Evolutionary conservation across 2,113 vertebrate genomes (phyloP), one percentile per base, ranked within the genome.

Genomic region (Halichoeres trimaculatus): DNA sequence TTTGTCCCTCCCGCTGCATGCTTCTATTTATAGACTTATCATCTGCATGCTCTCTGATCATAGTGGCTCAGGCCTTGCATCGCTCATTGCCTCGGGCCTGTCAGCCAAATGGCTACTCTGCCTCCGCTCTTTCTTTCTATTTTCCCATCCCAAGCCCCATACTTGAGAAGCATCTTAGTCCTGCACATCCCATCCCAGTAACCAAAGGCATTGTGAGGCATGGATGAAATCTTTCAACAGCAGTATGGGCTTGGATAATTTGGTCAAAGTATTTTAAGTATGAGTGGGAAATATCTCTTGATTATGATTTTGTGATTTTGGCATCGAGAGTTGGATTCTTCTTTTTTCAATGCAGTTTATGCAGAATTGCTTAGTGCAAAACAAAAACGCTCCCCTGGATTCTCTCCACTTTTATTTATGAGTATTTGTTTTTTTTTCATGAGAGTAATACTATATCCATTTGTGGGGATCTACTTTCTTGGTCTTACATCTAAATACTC

Each of bases 11-110:
- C 74, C 47, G 51, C 84, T 85, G 78, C 76, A 79, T 55, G 58
- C 41, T 60, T 78, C 90, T 91, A 91, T 91, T 88, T 89, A 87
- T 90, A 90, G 88, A 73, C 74, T 87, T 88, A 89, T 90, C 87
- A 89, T 91, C 86, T 89, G 88, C 81, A 76, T 83, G 80, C 81
- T 80, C 77, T 84, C 73, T 88, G 83, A 85, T 88, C 86, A 79
- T 45, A 57, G 85, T 75, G 78, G 85, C 90, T 89, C 76, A 76
- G 80, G 80, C 87, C 77, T 81, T 71, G 64, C 58, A 70, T 54
- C 74, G 78, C 85, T 81, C 59, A 26, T 48, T 52, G 85, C 85
- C 77, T 78, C 34, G 3, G 78, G 87, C 75, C 79, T 74, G 52
- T 56, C 75, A 78, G 67, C 69, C 70, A 83, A 87, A 81, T 78